phyloP scores from a whole-genome alignment of 2,888 invertebrate genomes.

The Chymomyza procnemis region DNA sequence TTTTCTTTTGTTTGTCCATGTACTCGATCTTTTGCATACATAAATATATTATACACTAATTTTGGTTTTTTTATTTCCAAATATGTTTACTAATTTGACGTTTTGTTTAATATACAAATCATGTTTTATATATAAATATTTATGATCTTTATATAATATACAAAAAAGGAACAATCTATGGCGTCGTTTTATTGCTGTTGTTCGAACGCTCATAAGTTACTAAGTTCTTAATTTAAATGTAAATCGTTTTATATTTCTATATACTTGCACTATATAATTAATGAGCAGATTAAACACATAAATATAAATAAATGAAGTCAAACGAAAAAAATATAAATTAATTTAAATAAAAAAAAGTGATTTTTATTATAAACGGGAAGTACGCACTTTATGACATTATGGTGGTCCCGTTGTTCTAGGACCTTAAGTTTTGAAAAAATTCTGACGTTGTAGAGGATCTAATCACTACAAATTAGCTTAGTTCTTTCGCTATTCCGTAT shows the following conservation, averaged over 20 bases:
- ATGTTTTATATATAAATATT: conserved; percentile 40
- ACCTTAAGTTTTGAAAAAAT: conserved; percentile 66
- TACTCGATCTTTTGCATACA: conserved; percentile 20
- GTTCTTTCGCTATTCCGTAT: conserved; percentile 39
- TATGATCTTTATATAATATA: conserved; percentile 61
- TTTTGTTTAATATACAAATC: conserved; percentile 29
- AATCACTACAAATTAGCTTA: conserved; percentile 35
- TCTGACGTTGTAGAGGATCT: conserved; percentile 65
- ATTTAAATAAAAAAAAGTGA: conserved; percentile 2
- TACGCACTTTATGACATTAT: conserved; percentile 57
- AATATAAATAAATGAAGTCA: conserved; percentile 29
- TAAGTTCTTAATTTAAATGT: conserved; percentile 69
- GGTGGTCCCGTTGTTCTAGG: conserved; percentile 29
- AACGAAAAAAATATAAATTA: conserved; percentile 36
- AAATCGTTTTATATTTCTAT: conserved; percentile 71
- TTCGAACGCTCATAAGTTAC: conserved; percentile 48
- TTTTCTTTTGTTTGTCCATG: conserved; percentile 1
- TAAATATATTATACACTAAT: conserved; percentile 28
- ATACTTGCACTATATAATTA: conserved; percentile 62
- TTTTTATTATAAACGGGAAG: conserved; percentile 48
- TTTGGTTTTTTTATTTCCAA: too few species aligned
- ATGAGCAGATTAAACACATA: conserved; percentile 34
- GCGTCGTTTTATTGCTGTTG: conserved; percentile 19
- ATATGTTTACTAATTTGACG: conserved; percentile 5
- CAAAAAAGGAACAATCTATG: conserved; percentile 75